Evolutionary conservation across 1,140 invertebrate genomes (phyloP).

Genomic region (Drosophila dunni): DNA sequence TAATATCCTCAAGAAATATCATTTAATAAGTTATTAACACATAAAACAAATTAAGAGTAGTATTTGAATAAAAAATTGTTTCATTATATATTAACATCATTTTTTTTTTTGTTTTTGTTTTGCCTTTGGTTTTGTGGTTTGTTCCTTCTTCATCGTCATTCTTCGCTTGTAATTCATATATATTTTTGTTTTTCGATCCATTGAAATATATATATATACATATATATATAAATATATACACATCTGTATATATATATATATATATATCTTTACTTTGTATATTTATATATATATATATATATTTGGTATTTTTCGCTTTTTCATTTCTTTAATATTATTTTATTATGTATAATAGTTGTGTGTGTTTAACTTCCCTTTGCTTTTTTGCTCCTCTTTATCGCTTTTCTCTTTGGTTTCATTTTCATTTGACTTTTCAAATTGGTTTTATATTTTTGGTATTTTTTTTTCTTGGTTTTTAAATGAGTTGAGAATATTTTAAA

Average conservation of each 20-base stretch:
- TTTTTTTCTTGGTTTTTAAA: conserved; percentile 39
- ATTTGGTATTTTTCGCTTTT: conserved; percentile 34
- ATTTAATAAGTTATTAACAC: conserved; percentile 83
- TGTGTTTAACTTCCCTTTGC: conserved; percentile 33
- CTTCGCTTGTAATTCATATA: conserved; percentile 2
- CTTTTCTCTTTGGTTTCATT: conserved; percentile 2
- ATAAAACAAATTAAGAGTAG: conserved; percentile 82
- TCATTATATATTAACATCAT: conserved; percentile 73
- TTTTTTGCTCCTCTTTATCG: conserved; percentile 15
- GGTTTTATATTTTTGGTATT: conserved; percentile 1
- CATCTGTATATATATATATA: conserved; percentile 27
- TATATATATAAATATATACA: conserved; percentile 32
- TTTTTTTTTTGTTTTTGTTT: conserved; percentile 44
- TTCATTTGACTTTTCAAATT: conserved; percentile 11
- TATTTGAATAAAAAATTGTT: conserved; percentile 82
- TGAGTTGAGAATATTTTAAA: conserved; percentile 77
- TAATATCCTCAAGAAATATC: conserved; percentile 82
- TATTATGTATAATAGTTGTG: conserved; percentile 65
- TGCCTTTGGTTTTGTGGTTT: conserved; percentile 53
- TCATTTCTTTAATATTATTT: conserved; percentile 21
- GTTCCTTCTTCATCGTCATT: conserved; percentile 5
- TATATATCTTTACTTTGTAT: conserved; percentile 42
- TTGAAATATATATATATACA: conserved; percentile 77
- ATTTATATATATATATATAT: conserved; percentile 46
- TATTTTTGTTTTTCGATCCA: conserved; percentile 67